Conservation (phyloP, 2,888 invertebrate species). For the Erpobdella octoculata region DNA sequence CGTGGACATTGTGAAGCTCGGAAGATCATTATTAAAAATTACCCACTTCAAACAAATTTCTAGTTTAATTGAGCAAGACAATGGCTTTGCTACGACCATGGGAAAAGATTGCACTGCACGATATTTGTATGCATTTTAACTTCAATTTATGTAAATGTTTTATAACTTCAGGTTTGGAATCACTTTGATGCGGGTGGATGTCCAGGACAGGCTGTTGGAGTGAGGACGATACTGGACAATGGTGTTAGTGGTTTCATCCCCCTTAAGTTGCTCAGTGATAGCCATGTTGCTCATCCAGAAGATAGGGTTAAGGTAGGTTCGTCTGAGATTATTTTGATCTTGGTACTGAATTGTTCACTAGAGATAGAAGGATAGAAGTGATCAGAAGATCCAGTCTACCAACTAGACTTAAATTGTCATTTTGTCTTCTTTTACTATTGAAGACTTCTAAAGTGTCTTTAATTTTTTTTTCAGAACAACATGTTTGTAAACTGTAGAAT, state of each 20-base stretch:
- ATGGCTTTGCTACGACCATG: too few species aligned
- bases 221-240: constrained; percentile 81
- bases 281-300: constrained; percentile 82
- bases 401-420: constrained; percentile 3
- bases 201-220: constrained; percentile 88
- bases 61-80: too few species aligned
- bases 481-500: constrained; percentile 65
- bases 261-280: constrained; percentile 84
- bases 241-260: constrained; percentile 80
- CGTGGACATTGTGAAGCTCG: too few species aligned
- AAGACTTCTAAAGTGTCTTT: neutral
- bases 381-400: too few species aligned
- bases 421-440: neutral
- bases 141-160: too few species aligned
- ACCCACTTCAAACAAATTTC: too few species aligned
- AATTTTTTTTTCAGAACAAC: constrained; percentile 40
- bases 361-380: too few species aligned
- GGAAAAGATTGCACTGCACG: too few species aligned
- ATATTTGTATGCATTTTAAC: neutral
- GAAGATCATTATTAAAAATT: too few species aligned
- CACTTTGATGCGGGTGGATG: constrained; percentile 89
- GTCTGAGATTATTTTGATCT: neutral
- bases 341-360: neutral
- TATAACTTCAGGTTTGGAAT: constrained; percentile 70
- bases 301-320: constrained; percentile 70